Evolutionary conservation across 2,797 vertebrate species (phyloP).

Genomic region (Sparidentex hasta): DNA sequence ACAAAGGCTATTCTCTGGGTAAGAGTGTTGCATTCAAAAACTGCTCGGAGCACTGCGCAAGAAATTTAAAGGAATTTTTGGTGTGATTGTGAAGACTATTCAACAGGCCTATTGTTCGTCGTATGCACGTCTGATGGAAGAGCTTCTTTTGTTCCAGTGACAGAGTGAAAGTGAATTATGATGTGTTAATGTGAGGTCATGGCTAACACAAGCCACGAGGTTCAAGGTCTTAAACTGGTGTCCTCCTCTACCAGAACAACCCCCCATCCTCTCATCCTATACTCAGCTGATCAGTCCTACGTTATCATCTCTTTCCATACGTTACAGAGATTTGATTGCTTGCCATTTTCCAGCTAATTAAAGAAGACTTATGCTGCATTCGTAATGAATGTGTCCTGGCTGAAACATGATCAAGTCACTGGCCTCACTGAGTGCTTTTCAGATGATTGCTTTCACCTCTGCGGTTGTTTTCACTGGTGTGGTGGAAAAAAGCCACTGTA

Average conservation of each 20-base stretch:
- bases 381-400: conserved; percentile 80
- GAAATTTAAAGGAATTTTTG: conserved; percentile 59
- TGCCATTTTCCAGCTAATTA: conserved; percentile 85
- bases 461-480: conserved; percentile 70
- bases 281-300: conserved; percentile 64
- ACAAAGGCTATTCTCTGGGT: conserved; percentile 73
- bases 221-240: conserved; percentile 30
- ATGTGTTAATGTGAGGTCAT: conserved; percentile 55
- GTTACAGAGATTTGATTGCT: conserved; percentile 83
- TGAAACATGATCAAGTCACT: conserved; percentile 82
- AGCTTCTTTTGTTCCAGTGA: conserved; percentile 43
- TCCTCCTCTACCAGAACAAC: background rate
- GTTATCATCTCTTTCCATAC: conserved; percentile 73
- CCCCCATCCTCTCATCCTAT: conserved; percentile 8
- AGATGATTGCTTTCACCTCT: conserved; percentile 81
- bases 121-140: conserved; percentile 46
- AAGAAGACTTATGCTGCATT: conserved; percentile 79
- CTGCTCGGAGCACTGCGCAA: conserved; percentile 39
- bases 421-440: conserved; percentile 80
- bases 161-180: conserved; percentile 47
- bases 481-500: conserved; percentile 63
- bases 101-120: conserved; percentile 61
- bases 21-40: conserved; percentile 61
- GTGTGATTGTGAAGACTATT: conserved; percentile 53
- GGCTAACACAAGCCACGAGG: conserved; percentile 49